Evolutionary conservation across 2,888 invertebrate species (phyloP).

Genomic region (Nebria brevicollis): DNA sequence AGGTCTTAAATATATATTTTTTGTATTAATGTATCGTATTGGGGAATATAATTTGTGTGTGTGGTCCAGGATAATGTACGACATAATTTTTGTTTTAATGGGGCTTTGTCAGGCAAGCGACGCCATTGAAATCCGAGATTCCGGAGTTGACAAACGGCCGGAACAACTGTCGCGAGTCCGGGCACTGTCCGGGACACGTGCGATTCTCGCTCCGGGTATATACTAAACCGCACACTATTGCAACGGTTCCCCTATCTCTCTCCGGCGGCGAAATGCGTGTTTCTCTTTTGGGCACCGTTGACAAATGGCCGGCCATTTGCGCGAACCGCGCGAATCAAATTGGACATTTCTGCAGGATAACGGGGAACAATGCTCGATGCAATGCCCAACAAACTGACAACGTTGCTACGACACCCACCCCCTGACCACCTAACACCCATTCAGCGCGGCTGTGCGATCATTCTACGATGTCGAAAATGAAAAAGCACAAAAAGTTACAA

Average conservation of each 20-base stretch:
- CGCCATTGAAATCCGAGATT: slow-evolving; percentile 42
- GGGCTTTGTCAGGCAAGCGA: slow-evolving; percentile 33
- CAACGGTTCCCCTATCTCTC: not conserved
- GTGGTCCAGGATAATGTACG: slow-evolving; percentile 28
- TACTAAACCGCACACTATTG: not conserved
- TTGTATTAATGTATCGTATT: not conserved
- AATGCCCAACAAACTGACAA: not conserved
- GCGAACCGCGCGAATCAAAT: slow-evolving; percentile 44
- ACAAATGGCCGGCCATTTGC: slow-evolving; percentile 43
- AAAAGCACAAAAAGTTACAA: not conserved
- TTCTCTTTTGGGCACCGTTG: slow-evolving; percentile 10
- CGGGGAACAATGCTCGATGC: slow-evolving; percentile 33
- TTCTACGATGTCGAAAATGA: not conserved
- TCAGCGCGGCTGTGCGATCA: not conserved
- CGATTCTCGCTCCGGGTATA: not conserved
- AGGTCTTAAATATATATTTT: not conserved
- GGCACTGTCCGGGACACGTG: slow-evolving; percentile 20
- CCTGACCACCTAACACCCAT: not conserved
- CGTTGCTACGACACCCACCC: not conserved
- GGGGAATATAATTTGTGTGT: not conserved
- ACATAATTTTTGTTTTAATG: slow-evolving; percentile 40
- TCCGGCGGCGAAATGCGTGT: not conserved
- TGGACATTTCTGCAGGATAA: slow-evolving; percentile 42
- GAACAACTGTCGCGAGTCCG: slow-evolving; percentile 40
- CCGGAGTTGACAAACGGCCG: slow-evolving; percentile 45